A percentile compares a stretch with the other conserved stretches of the same genome.
Evolutionary conservation across 2,113 vertebrate genomes (phyloP).

Genomic region (Lontra canadensis): DNA sequence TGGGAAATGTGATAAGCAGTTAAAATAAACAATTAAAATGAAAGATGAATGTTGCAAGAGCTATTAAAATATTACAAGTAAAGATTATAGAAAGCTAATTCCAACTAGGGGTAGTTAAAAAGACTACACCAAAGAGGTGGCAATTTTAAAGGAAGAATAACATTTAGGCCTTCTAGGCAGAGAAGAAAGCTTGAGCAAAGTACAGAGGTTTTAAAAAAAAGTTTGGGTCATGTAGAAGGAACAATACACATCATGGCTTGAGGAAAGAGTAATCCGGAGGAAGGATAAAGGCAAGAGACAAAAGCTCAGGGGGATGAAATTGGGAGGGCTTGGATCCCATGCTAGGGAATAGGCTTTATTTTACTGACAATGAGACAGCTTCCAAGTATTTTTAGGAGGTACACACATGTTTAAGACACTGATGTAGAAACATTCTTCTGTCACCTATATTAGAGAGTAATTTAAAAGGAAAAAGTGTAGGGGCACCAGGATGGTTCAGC

Average conservation of each 20-base stretch:
- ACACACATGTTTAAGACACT: neutral
- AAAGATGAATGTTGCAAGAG: neutral
- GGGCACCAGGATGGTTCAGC: neutral
- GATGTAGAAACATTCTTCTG: neutral
- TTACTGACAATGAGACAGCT: neutral
- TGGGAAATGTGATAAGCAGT: neutral
- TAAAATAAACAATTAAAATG: neutral
- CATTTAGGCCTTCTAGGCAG: neutral
- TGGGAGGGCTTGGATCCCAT: neutral
- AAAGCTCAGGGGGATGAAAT: neutral
- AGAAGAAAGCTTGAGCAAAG: neutral
- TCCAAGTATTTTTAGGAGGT: neutral
- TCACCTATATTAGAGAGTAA: neutral
- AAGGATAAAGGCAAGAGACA: neutral
- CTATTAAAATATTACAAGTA: neutral
- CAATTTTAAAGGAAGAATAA: slow-evolving; percentile 36
- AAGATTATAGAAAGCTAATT: neutral
- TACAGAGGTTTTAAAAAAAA: neutral
- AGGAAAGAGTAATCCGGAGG: neutral
- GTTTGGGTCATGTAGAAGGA: neutral
- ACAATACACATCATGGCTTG: neutral
- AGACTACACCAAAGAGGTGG: neutral
- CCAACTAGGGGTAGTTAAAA: neutral
- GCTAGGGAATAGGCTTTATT: neutral
- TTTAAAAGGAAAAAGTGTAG: neutral